Evolutionary conservation across 2,888 invertebrate genomes (phyloP), one percentile per base, ranked within the genome.

Genomic region (Sarcophaga variegata): DNA sequence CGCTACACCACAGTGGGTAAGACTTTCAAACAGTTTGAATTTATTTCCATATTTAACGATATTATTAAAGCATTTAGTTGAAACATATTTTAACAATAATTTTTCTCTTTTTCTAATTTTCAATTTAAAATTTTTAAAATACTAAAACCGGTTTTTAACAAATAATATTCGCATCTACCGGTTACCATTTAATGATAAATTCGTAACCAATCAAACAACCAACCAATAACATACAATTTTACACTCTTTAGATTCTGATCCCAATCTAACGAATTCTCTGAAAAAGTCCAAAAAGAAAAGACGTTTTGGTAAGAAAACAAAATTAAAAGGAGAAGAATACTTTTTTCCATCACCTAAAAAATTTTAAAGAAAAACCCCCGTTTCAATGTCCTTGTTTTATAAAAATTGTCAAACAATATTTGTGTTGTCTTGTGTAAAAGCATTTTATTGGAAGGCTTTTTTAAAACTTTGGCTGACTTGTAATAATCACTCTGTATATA

Each of bases 1-100:
- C 96, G 98, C 89, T 99, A 98, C 93, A 98, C 98, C 60, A 98
- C 98, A 90, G 98, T 99, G 89, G 98, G 99, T 98, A 94, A 97
- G 97, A 37, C 37, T 93, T 86, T 47, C 2, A 54, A 14, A 54
- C 14, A 66, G 11, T 49, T 27, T 1, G 6, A 17, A 37, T 10
- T 45, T 4, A 12, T 10, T 4, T 54, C 1, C 17, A 54, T 12
- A 49, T 12, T 74, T 60, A 22, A 22, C 22, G 22, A 22, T 47
- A 54, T 45, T 3, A 59, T 72, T n/a, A 37, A 66, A 37, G 59
- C 20, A 49, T 27, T 79, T 75, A 49, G 27, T 75, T 37, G 10
- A 37, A 76, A 71, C 62, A 74, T 63, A 77, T 27, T 72, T 72
- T 85, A 83, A 86, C 14, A 70, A 76, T 78, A 72, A 47, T 78